phyloP scores from a whole-genome alignment of 2,113 vertebrate genomes.

The Spilogale gracilis region DNA sequence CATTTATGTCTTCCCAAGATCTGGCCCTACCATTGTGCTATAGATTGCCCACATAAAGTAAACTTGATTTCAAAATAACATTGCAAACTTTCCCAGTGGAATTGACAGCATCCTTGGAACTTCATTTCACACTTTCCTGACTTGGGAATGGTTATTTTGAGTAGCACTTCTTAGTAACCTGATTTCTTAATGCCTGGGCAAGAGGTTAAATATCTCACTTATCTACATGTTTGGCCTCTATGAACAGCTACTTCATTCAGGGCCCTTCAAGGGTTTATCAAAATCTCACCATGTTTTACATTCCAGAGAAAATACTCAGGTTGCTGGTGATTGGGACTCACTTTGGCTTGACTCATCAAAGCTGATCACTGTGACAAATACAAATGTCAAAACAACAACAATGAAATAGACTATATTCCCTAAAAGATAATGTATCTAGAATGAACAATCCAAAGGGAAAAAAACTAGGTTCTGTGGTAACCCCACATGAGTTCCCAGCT shows the following conservation, averaged over 20 bases:
- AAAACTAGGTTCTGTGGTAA: not conserved
- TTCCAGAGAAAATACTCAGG: slow-evolving; percentile 48
- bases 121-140: slow-evolving; percentile 66
- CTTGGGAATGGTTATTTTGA: slow-evolving; percentile 74
- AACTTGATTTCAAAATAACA: not conserved
- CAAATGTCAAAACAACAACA: not conserved
- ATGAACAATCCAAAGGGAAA: not conserved
- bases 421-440: not conserved
- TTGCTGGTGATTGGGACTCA: not conserved
- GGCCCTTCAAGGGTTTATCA: slow-evolving; percentile 53
- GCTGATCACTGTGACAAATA: not conserved
- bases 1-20: not conserved
- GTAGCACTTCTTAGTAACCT: slow-evolving; percentile 57
- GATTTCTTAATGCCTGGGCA: slow-evolving; percentile 58
- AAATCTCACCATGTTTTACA: slow-evolving; percentile 45
- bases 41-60: not conserved
- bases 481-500: not conserved
- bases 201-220: slow-evolving; percentile 73
- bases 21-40: not conserved
- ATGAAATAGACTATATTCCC: not conserved
- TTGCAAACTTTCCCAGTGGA: not conserved
- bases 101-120: slow-evolving; percentile 48
- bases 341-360: not conserved
- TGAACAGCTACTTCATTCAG: slow-evolving; percentile 53
- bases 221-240: slow-evolving; percentile 34